A percentile compares a stretch with the other conserved stretches of the same genome.
phyloP scores from a whole-genome alignment of 1,140 invertebrate genomes.

The Bilobella aurantiaca region DNA sequence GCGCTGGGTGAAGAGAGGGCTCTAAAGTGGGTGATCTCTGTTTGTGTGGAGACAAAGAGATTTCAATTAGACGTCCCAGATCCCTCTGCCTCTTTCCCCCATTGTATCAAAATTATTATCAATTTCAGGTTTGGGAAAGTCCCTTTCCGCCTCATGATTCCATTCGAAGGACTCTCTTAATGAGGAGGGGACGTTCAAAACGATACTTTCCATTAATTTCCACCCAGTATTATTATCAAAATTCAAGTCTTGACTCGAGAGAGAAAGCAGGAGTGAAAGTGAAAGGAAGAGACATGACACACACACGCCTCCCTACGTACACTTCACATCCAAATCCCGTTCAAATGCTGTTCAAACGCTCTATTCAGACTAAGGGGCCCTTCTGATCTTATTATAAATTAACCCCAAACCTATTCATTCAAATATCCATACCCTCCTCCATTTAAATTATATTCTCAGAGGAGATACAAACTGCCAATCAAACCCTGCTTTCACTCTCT shows the following conservation, averaged over 20 bases:
- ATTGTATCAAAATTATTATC: constrained; percentile 10
- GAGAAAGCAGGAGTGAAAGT: background rate
- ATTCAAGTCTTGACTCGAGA: background rate
- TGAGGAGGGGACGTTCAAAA: constrained; percentile 20
- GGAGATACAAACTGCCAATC: constrained; percentile 8
- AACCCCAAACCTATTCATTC: background rate
- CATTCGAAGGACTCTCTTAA: constrained; percentile 29
- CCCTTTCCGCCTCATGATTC: constrained; percentile 31
- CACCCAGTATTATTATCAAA: background rate
- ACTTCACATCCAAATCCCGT: background rate
- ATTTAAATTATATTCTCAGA: background rate
- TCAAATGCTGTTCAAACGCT: background rate
- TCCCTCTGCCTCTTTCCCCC: background rate
- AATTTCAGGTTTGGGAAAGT: background rate
- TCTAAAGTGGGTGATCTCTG: background rate
- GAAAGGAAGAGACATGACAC: background rate
- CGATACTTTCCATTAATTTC: background rate
- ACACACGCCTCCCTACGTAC: background rate
- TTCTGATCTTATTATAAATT: background rate
- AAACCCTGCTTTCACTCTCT: background rate
- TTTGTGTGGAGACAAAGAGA: background rate
- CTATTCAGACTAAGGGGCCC: no score
- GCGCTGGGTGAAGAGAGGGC: background rate
- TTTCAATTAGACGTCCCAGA: background rate
- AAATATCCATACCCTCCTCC: background rate